Conservation (phyloP, 2,797 vertebrate genomes). For the Gallinago nigripennis region DNA sequence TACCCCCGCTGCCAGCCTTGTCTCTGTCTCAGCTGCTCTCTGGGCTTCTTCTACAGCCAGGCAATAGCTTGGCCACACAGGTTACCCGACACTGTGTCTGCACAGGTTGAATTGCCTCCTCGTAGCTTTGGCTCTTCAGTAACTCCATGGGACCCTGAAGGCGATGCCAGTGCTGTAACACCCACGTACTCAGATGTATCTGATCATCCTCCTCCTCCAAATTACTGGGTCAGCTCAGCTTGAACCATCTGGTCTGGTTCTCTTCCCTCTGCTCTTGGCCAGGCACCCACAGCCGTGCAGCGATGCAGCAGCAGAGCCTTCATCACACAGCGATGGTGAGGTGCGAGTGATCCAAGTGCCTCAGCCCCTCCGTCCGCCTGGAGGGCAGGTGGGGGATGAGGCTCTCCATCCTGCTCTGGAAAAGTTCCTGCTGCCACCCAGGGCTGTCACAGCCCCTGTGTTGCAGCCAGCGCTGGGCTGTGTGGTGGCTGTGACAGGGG, state of each 20-base stretch:
- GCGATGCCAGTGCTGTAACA: background rate
- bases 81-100: background rate
- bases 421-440: background rate
- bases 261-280: background rate
- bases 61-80: background rate
- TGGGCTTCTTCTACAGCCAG: background rate
- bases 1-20: rapidly evolving
- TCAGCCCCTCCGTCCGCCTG: rapidly evolving
- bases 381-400: no score
- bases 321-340: rapidly evolving
- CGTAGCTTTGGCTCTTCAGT: background rate
- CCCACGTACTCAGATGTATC: background rate
- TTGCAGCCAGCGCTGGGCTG: background rate
- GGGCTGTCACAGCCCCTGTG: background rate
- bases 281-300: background rate
- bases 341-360: background rate
- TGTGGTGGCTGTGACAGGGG: background rate
- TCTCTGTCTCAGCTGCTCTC: background rate
- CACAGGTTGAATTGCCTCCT: background rate
- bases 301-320: background rate
- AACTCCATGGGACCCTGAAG: background rate
- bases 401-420: background rate
- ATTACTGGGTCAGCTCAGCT: slow-evolving; percentile 43
- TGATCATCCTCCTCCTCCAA: background rate
- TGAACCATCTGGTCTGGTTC: slow-evolving; percentile 47